Percentiles rank a stretch among this genome's conserved stretches.
Conservation (phyloP, 2,797 vertebrate genomes). For the Buceros bicornis region DNA sequence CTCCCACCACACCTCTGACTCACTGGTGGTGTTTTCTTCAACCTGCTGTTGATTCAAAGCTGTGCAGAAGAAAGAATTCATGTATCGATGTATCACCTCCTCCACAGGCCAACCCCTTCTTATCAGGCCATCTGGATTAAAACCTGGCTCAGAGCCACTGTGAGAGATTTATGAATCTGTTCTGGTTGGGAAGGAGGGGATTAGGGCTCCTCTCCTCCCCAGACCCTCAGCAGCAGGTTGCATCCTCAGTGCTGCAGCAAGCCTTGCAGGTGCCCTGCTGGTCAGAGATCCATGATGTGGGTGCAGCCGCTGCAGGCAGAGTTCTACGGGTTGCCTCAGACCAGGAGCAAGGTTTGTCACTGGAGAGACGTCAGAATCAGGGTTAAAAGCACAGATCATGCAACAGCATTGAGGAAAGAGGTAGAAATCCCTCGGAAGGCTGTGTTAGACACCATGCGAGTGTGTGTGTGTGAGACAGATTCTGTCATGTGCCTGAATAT, state of each 20-base stretch:
- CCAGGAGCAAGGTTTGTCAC: fast-evolving
- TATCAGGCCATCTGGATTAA: neutral
- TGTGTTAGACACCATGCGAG: neutral
- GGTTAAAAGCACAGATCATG: neutral
- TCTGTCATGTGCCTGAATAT: neutral
- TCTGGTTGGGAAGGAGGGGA: neutral
- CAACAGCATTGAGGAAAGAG: neutral
- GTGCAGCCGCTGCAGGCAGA: neutral
- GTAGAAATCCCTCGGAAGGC: neutral
- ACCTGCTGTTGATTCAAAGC: neutral
- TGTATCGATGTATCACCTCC: neutral
- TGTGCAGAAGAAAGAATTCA: neutral
- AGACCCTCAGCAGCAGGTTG: neutral
- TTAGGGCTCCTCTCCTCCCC: neutral
- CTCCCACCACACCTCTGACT: neutral
- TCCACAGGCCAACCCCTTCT: neutral
- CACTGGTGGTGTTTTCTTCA: neutral
- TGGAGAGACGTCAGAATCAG: fast-evolving
- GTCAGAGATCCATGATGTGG: fast-evolving
- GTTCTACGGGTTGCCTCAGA: neutral
- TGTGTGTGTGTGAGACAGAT: neutral
- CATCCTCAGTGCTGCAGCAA: fast-evolving
- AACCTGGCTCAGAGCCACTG: neutral
- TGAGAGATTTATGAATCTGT: neutral
- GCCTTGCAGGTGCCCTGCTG: neutral